These are phyloP conservation scores for human DNA, from an alignment of 2,113 vertebrate species.

Conservation along the genomic window DNA sequence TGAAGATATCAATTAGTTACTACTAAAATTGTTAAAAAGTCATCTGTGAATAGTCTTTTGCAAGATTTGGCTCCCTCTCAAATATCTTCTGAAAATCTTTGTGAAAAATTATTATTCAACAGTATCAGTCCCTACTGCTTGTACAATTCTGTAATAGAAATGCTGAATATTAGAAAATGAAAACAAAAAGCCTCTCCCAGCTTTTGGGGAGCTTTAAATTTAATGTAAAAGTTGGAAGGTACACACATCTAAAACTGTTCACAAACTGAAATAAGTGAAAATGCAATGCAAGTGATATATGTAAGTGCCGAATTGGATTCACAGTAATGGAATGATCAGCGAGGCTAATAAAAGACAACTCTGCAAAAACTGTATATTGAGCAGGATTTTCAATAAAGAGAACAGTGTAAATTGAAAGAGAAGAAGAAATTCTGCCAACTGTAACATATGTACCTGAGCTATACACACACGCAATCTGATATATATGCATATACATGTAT, in stretches of 20 bases:
- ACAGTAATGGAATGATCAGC: not conserved
- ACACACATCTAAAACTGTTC: slow-evolving; percentile 12
- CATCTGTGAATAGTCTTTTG: not conserved
- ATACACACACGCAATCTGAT: no score
- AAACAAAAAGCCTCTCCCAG: not conserved
- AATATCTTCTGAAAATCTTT: slow-evolving; percentile 38
- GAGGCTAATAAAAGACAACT: slow-evolving; percentile 59
- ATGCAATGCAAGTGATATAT: slow-evolving; percentile 42
- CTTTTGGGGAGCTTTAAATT: slow-evolving; percentile 13
- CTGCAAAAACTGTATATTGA: slow-evolving; percentile 33
- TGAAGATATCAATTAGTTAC: not conserved
- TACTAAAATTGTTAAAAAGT: not conserved
- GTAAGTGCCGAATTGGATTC: slow-evolving; percentile 39
- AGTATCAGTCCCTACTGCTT: not conserved
- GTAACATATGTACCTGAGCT: not conserved
- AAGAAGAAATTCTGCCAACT: not conserved
- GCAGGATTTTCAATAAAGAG: slow-evolving; percentile 15
- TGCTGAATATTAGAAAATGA: not conserved
- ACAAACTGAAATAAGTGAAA: slow-evolving; percentile 58
- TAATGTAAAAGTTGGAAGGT: slow-evolving; percentile 25
- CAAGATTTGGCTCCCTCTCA: not conserved
- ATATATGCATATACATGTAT: no score
- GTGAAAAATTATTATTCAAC: not conserved
- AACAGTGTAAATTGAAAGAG: slow-evolving; percentile 30
- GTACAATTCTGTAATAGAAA: slow-evolving; percentile 12